A percentile compares a stretch with the other conserved stretches of the same genome.
These are phyloP conservation scores for Junonia oenone DNA, from an alignment of 2,888 invertebrate genomes.

Conservation along the genomic window DNA sequence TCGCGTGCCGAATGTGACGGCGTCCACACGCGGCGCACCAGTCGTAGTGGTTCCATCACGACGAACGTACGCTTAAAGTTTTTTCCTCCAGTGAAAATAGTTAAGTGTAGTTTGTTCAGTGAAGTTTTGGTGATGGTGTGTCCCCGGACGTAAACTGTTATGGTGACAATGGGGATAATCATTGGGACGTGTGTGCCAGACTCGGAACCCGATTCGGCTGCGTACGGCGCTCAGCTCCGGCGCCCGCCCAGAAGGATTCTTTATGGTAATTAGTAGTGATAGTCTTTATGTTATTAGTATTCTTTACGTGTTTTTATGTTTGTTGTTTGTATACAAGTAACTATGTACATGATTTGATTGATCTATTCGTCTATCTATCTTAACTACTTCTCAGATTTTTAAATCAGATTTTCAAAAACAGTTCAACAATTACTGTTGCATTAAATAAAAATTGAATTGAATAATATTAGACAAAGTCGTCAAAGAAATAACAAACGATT, in stretches of 20 bases:
- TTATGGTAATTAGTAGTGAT: slow-evolving; percentile 49
- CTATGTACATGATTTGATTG: no score
- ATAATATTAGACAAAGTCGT: no score
- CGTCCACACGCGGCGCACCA: slow-evolving; percentile 15
- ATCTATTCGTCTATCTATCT: no score
- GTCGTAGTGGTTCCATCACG: slow-evolving; percentile 16
- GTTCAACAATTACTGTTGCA: no score
- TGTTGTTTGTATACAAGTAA: no score
- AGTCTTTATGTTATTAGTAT: not conserved
- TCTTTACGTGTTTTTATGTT: not conserved
- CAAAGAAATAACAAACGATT: not conserved
- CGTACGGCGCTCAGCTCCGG: slow-evolving; percentile 62
- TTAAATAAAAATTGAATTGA: no score
- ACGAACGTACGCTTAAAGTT: slow-evolving; percentile 22
- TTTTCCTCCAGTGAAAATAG: slow-evolving; percentile 15
- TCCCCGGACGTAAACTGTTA: slow-evolving; percentile 35
- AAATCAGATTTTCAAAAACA: no score
- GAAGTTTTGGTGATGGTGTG: slow-evolving; percentile 28
- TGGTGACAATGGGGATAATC: slow-evolving; percentile 83
- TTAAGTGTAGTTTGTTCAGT: slow-evolving; percentile 32
- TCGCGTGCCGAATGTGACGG: slow-evolving; percentile 21
- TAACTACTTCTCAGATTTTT: no score
- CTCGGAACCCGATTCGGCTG: slow-evolving; percentile 79
- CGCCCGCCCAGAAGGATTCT: slow-evolving; percentile 67
- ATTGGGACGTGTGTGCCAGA: slow-evolving; percentile 86